phyloP scores from a whole-genome alignment of 1,140 invertebrate genomes.

The Phortica variegata region DNA sequence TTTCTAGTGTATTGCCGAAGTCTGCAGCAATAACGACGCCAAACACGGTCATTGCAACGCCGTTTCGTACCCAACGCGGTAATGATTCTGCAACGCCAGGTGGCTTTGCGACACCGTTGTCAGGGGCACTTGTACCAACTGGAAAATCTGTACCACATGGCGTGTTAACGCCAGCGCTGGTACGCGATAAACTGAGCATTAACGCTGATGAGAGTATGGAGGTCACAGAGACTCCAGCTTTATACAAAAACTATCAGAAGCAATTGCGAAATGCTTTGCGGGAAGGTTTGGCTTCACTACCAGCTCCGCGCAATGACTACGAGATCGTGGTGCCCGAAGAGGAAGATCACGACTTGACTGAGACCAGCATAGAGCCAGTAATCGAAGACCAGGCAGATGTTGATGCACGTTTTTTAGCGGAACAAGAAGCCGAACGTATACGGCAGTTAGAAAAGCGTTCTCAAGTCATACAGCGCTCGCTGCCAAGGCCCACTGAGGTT shows the following conservation, averaged over 20 bases:
- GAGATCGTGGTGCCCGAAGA: conserved; percentile 96
- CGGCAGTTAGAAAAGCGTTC: conserved; percentile 78
- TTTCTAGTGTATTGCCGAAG: conserved; percentile 78
- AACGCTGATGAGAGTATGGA: conserved; percentile 83
- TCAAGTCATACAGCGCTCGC: conserved; percentile 81
- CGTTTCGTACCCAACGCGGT: conserved; percentile 65
- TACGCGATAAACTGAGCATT: conserved; percentile 94
- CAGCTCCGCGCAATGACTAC: conserved; percentile 93
- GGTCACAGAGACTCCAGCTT: conserved; percentile 66
- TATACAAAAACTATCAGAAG: conserved; percentile 66
- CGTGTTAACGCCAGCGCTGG: conserved; percentile 54
- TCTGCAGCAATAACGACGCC: conserved; percentile 79
- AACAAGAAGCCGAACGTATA: conserved; percentile 38
- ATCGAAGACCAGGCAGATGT: conserved; percentile 89
- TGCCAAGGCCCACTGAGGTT: conserved; percentile 87
- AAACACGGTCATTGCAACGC: conserved; percentile 93
- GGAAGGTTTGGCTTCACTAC: conserved; percentile 76
- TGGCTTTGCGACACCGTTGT: conserved; percentile 59
- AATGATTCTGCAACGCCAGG: conserved; percentile 56
- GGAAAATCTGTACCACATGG: conserved; percentile 23
- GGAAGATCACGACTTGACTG: conserved; percentile 65
- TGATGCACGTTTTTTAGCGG: conserved; percentile 65
- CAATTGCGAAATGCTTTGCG: conserved; percentile 72
- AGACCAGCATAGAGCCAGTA: conserved; percentile 55
- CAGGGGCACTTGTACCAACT: conserved; percentile 53